Evolutionary conservation across 2,113 vertebrate species (phyloP).

Genomic region (Pica pica): DNA sequence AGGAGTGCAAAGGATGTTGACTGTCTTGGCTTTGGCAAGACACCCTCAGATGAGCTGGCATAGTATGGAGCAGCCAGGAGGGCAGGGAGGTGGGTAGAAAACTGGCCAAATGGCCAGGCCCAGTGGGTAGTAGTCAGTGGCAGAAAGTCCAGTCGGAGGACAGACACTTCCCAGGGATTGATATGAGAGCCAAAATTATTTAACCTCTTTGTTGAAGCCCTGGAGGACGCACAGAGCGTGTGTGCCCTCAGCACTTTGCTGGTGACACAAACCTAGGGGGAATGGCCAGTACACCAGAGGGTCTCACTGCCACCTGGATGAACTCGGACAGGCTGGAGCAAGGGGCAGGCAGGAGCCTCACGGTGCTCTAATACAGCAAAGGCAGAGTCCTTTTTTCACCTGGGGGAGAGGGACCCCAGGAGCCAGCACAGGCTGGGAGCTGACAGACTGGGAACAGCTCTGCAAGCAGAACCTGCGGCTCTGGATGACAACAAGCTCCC

Average conservation of each 20-base stretch:
- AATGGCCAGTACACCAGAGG: neutral
- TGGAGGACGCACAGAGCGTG: neutral
- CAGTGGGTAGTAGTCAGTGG: neutral
- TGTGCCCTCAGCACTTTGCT: neutral
- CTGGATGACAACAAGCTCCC: neutral
- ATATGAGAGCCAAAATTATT: accelerated
- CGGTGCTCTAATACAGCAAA: neutral
- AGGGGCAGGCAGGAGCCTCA: neutral
- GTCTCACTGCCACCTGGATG: neutral
- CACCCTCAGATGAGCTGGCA: neutral
- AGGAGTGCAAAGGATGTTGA: neutral
- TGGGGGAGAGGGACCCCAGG: neutral
- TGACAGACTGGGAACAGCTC: neutral
- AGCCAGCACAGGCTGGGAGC: neutral
- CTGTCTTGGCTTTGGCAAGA: neutral
- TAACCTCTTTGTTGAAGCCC: neutral
- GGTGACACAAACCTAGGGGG: neutral
- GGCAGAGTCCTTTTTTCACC: neutral
- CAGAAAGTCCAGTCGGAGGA: neutral
- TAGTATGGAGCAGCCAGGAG: neutral
- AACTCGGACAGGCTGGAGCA: neutral
- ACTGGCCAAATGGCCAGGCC: neutral
- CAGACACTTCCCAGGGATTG: neutral
- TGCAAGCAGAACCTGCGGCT: neutral
- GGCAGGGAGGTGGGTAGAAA: neutral